phyloP scores from a whole-genome alignment of 2,888 invertebrate species.

The Liodrosophila aerea region DNA sequence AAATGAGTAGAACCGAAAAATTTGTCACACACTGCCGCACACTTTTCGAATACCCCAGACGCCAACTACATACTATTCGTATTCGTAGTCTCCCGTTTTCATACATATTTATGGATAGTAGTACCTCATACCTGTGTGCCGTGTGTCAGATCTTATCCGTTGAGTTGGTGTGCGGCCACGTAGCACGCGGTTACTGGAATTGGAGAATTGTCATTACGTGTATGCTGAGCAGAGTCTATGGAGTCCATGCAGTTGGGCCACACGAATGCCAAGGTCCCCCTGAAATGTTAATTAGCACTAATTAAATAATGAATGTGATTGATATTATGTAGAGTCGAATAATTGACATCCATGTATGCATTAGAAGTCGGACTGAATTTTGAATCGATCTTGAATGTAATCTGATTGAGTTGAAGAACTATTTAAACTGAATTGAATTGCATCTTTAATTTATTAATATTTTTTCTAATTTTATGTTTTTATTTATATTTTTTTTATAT shows the following conservation, averaged over 20 bases:
- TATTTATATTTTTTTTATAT: no score
- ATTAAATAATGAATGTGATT: slow-evolving; percentile 68
- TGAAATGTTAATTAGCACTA: slow-evolving; percentile 75
- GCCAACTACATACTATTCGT: slow-evolving; percentile 28
- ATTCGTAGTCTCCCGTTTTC: slow-evolving; percentile 6
- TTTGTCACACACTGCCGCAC: slow-evolving; percentile 65
- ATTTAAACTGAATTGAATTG: no score
- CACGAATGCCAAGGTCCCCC: slow-evolving; percentile 20
- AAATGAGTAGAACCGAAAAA: slow-evolving; percentile 47
- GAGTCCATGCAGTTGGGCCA: not conserved
- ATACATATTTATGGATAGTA: slow-evolving; percentile 25
- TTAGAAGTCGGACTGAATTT: no score
- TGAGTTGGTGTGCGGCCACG: slow-evolving; percentile 72
- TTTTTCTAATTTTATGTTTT: no score
- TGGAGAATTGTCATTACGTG: no score
- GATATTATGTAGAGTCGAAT: no score
- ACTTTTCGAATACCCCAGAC: slow-evolving; percentile 24
- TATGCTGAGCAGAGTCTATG: no score
- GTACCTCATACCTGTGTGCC: slow-evolving; percentile 13
- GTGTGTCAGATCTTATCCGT: slow-evolving; percentile 73
- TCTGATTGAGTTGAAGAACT: no score
- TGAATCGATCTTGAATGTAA: no score
- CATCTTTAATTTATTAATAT: no score
- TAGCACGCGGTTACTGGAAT: slow-evolving; percentile 30
- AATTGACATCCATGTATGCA: no score